These are phyloP conservation scores for Caenorhabditis sp. DNA, from an alignment of 2,888 invertebrate genomes.

Conservation along the genomic window DNA sequence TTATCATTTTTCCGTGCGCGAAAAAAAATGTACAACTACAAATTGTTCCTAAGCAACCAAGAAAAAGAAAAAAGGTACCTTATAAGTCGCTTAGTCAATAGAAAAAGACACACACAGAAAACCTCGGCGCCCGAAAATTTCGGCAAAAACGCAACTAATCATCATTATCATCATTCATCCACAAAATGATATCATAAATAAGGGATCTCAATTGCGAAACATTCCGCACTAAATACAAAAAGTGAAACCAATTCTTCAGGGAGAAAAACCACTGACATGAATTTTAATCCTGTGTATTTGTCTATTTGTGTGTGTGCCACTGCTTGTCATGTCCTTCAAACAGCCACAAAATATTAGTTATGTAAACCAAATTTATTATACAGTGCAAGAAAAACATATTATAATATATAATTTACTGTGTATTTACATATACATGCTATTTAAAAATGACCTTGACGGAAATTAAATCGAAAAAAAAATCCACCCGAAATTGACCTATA, in stretches of 20 bases:
- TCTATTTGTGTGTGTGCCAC: not conserved
- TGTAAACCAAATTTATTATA: not conserved
- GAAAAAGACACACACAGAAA: not conserved
- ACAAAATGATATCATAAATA: too few species aligned
- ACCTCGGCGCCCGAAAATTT: not conserved
- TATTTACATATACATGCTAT: not conserved
- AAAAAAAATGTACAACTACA: not conserved
- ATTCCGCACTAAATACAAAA: not conserved
- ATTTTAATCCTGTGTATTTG: not conserved
- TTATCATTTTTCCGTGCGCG: not conserved
- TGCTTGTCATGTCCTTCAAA: not conserved
- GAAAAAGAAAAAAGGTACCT: not conserved
- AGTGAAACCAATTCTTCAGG: not conserved
- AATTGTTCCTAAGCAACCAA: not conserved
- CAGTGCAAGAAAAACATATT: not conserved
- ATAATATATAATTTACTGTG: not conserved
- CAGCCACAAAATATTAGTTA: not conserved
- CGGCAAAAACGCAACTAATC: not conserved
- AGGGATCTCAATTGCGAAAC: not conserved
- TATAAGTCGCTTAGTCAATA: not conserved
- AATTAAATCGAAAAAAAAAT: slow-evolving; percentile 2
- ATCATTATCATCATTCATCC: too few species aligned
- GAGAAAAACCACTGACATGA: not conserved
- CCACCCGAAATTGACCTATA: slow-evolving; percentile 6
- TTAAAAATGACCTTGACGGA: not conserved